phyloP scores from a whole-genome alignment of 2,113 vertebrate genomes.

The Python bivittatus region DNA sequence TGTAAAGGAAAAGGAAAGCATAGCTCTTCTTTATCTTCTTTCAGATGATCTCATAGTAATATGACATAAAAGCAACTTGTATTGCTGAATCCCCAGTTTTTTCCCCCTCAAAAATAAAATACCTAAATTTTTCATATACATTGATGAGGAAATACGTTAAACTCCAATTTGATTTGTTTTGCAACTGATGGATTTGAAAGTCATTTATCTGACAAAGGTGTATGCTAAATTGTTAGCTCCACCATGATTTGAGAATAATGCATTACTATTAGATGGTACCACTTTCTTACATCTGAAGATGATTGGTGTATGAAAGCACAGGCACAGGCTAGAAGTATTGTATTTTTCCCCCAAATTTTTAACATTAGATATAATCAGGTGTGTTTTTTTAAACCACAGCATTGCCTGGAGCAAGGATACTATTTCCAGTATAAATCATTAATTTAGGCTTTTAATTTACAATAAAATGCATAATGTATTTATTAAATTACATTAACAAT shows the following conservation, averaged over 20 bases:
- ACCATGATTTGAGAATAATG: neutral
- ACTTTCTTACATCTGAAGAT: neutral
- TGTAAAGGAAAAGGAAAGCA: neutral
- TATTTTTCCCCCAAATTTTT: neutral
- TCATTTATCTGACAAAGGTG: neutral
- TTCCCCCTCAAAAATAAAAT: neutral
- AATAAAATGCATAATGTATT: neutral
- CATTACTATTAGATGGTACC: neutral
- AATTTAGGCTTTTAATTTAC: neutral
- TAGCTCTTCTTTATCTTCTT: neutral
- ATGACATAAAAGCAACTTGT: neutral
- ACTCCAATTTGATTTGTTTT: neutral
- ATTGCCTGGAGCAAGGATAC: neutral
- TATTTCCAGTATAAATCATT: neutral
- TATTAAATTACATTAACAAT: neutral
- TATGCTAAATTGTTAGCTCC: neutral
- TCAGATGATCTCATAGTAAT: slow-evolving; percentile 9
- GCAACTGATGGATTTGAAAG: neutral
- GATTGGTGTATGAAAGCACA: neutral
- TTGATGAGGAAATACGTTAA: neutral
- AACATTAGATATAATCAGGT: neutral
- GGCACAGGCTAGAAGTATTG: neutral
- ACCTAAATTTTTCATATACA: neutral
- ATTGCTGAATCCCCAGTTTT: neutral
- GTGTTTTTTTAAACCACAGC: neutral